These are phyloP conservation scores for Prochilodus magdalenae DNA, from an alignment of 2,113 vertebrate species.

Conservation along the genomic window DNA sequence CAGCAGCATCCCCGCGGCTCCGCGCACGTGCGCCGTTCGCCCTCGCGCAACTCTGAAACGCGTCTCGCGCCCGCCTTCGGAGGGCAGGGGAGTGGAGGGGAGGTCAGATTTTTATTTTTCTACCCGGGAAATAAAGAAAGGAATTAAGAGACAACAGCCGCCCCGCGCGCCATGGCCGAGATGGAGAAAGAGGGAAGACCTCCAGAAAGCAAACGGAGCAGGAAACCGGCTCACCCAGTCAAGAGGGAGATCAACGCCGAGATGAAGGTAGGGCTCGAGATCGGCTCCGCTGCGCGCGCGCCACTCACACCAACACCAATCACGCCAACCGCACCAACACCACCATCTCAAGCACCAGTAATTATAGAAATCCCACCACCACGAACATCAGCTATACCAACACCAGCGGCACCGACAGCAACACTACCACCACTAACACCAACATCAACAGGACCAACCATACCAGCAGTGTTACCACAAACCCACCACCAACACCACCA, in stretches of 20 bases:
- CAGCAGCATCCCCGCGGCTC: conserved; percentile 71
- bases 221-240: conserved; percentile 95
- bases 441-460: not conserved
- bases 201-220: conserved; percentile 98
- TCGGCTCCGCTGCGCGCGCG: not conserved
- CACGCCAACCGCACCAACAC: not conserved
- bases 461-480: not conserved
- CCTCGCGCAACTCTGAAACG: conserved; percentile 79
- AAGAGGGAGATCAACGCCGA: conserved; percentile 98
- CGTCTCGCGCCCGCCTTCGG: conserved; percentile 48
- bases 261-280: conserved; percentile 89
- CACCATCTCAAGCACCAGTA: not conserved
- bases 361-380: not conserved
- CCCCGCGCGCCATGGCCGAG: conserved; percentile 87
- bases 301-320: not conserved
- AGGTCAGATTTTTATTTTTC: conserved; percentile 25
- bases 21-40: conserved; percentile 76
- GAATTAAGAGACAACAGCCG: conserved; percentile 44
- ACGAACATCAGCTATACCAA: not conserved
- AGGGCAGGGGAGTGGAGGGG: not conserved
- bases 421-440: not conserved
- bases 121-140: conserved; percentile 77
- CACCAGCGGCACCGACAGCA: not conserved
- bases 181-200: conserved; percentile 99
- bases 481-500: not conserved